phyloP scores from a whole-genome alignment of 1,140 invertebrate genomes.

The Copidosoma floridanum region DNA sequence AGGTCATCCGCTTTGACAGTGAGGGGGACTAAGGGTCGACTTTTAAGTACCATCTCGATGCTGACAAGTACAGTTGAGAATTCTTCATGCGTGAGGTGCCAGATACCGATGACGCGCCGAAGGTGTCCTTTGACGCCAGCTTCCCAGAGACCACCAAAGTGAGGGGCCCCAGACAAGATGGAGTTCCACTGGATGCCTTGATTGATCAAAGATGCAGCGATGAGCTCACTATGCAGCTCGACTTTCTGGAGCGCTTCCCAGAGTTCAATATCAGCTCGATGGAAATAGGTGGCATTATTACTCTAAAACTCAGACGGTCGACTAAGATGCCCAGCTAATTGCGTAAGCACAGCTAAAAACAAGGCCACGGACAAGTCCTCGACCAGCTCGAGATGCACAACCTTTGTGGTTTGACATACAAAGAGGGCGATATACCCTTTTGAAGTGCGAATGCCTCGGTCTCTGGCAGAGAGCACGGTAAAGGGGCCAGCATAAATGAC shows the following conservation, averaged over 20 bases:
- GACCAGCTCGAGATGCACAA: not conserved
- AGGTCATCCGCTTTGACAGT: not conserved
- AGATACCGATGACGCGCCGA: not conserved
- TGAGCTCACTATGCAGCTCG: not conserved
- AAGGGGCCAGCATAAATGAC: too few relatives aligned
- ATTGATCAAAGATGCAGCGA: not conserved
- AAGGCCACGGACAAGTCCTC: not conserved
- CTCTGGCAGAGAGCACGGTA: too few relatives aligned
- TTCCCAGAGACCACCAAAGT: too few relatives aligned
- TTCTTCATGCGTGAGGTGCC: not conserved
- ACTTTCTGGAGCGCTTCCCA: not conserved
- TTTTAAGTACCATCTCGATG: not conserved
- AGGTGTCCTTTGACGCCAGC: not conserved
- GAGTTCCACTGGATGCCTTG: not conserved
- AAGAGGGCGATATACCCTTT: too few relatives aligned
- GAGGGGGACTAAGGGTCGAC: not conserved
- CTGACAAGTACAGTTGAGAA: not conserved
- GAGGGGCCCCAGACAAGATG: not conserved
- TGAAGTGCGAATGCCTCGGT: too few relatives aligned
- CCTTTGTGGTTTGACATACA: not conserved
- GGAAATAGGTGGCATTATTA: not conserved
- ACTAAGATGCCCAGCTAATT: not conserved
- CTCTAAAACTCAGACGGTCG: not conserved
- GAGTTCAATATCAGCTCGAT: not conserved
- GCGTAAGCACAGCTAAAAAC: not conserved